Evolutionary conservation across 2,888 invertebrate species (phyloP).

Genomic region (Aphodius sticticus): DNA sequence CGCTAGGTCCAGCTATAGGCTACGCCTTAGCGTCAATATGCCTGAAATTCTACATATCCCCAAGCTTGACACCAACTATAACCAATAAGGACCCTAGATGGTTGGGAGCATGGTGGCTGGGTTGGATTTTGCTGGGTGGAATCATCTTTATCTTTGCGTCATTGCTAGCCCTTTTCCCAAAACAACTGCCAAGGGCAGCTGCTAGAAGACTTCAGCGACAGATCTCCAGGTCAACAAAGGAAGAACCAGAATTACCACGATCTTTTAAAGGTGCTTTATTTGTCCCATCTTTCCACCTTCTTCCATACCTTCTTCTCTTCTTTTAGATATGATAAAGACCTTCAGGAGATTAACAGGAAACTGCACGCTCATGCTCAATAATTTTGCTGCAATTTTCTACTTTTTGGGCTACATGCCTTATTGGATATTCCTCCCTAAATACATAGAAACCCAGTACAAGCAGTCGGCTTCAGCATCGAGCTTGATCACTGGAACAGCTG

Average conservation of each 20-base stretch:
- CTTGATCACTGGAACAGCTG: constrained; percentile 76
- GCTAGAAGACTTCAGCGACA: constrained; percentile 60
- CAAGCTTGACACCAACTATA: constrained; percentile 70
- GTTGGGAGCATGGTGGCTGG: constrained; percentile 87
- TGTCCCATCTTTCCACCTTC: background rate
- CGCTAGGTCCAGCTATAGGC: constrained; percentile 75
- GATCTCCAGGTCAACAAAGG: constrained; percentile 36
- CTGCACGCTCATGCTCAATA: constrained; percentile 75
- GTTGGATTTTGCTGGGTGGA: constrained; percentile 71
- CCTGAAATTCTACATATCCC: constrained; percentile 72
- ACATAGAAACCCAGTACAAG: constrained; percentile 82
- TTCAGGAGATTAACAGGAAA: constrained; percentile 71
- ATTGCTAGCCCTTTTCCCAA: constrained; percentile 73
- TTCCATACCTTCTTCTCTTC: constrained; percentile 30
- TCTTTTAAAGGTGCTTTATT: constrained; percentile 58
- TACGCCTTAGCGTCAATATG: constrained; percentile 72
- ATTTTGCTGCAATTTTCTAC: constrained; percentile 76
- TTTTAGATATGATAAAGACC: constrained; percentile 69
- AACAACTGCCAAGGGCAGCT: constrained; percentile 71
- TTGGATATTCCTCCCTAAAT: constrained; percentile 84
- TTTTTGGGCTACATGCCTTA: constrained; percentile 77
- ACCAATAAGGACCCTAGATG: constrained; percentile 75
- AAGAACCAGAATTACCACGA: constrained; percentile 54
- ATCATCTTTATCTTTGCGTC: constrained; percentile 68
- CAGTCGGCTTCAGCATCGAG: constrained; percentile 80